phyloP scores from a whole-genome alignment of 2,888 invertebrate genomes.

The Helleia helle region DNA sequence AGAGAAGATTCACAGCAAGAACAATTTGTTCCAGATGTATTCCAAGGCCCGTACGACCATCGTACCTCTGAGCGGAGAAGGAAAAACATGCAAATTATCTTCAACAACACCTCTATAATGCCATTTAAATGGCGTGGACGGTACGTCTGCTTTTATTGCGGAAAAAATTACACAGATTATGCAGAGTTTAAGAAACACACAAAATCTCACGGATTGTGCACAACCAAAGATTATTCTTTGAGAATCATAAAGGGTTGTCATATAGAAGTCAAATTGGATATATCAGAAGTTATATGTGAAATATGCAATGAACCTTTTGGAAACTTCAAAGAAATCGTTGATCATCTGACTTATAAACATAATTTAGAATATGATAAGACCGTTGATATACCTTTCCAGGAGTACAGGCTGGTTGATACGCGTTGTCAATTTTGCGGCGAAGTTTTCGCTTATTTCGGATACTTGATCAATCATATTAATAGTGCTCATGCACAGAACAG shows the following conservation, averaged over 20 bases:
- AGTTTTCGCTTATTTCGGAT: slow-evolving; percentile 41
- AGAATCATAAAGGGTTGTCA: slow-evolving; percentile 42
- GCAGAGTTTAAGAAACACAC: slow-evolving; percentile 49
- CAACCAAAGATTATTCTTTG: slow-evolving; percentile 38
- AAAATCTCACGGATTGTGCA: slow-evolving; percentile 41
- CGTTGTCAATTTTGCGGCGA: slow-evolving; percentile 43
- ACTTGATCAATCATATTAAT: slow-evolving; percentile 46
- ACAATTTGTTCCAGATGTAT: slow-evolving; percentile 57
- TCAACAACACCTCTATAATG: slow-evolving; percentile 54
- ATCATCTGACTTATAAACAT: slow-evolving; percentile 50
- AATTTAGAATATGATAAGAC: slow-evolving; percentile 42
- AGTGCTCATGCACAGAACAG: slow-evolving; percentile 39
- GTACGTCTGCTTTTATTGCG: slow-evolving; percentile 56
- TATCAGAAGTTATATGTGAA: slow-evolving; percentile 48
- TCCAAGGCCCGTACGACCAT: slow-evolving; percentile 37
- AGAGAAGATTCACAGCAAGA: slow-evolving; percentile 38
- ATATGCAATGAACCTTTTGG: slow-evolving; percentile 44
- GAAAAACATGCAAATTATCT: slow-evolving; percentile 54
- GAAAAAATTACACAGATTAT: slow-evolving; percentile 38
- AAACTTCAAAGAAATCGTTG: slow-evolving; percentile 37
- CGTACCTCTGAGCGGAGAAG: slow-evolving; percentile 44
- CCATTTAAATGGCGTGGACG: slow-evolving; percentile 61
- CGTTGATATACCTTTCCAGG: slow-evolving; percentile 40
- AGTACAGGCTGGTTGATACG: slow-evolving; percentile 42
- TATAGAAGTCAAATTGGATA: slow-evolving; percentile 49